Conservation (phyloP, 2,113 vertebrate genomes). For the Cinclus mexicanus region DNA sequence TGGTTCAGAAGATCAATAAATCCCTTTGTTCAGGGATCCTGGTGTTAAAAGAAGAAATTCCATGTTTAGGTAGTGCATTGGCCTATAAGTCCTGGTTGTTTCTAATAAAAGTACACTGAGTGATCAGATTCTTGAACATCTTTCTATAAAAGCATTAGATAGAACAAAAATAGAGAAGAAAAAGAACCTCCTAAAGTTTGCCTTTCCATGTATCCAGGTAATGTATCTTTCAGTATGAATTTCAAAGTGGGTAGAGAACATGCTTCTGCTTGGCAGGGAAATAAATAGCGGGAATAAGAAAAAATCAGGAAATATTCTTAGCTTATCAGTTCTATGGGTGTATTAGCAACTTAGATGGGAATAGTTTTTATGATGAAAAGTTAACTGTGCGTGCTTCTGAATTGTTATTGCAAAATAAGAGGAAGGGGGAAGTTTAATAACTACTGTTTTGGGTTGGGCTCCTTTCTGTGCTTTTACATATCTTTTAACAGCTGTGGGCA, state of each 20-base stretch:
- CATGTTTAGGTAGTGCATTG: constrained; percentile 35
- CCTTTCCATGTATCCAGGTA: background rate
- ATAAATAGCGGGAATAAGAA: constrained; percentile 20
- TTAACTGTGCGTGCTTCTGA: constrained; percentile 36
- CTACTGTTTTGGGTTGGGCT: constrained; percentile 44
- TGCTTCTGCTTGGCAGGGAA: constrained; percentile 15
- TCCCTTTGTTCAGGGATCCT: constrained; percentile 47
- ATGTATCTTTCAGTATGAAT: background rate
- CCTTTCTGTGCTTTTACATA: constrained; percentile 48
- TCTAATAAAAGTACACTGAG: constrained; percentile 18
- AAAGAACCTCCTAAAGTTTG: background rate
- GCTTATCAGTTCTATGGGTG: constrained; percentile 58
- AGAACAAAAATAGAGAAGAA: background rate
- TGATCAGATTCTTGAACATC: background rate
- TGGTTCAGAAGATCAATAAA: constrained; percentile 49
- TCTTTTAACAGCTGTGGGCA: constrained; percentile 65
- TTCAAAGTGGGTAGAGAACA: background rate
- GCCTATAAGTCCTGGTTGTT: constrained; percentile 27
- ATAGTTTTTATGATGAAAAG: constrained; percentile 31
- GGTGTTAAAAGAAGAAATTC: constrained; percentile 58
- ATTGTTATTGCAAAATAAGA: constrained; percentile 40
- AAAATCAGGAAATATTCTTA: constrained; percentile 49
- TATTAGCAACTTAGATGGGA: constrained; percentile 37
- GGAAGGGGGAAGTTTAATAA: constrained; percentile 58
- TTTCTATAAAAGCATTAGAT: background rate